These are phyloP conservation scores for Apocheima hispidaria DNA, from an alignment of 2,888 invertebrate species.

Conservation along the genomic window DNA sequence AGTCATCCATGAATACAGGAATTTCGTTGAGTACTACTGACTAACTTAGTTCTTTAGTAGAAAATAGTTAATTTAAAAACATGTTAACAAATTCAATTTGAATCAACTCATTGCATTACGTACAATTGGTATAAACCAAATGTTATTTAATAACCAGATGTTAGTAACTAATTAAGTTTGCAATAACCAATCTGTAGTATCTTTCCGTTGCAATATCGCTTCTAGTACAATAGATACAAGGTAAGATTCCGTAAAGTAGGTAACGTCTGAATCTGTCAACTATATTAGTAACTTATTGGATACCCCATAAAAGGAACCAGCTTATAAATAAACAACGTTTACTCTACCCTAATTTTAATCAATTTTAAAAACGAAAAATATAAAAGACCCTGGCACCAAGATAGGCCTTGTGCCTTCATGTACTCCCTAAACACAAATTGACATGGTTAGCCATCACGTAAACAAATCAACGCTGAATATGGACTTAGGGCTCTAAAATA, in stretches of 20 bases:
- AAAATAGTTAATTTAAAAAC: slow-evolving; percentile 1
- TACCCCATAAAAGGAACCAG: slow-evolving; percentile 16
- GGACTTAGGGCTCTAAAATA: slow-evolving; percentile 10
- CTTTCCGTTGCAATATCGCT: too few relatives aligned
- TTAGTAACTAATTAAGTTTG: slow-evolving; percentile 13
- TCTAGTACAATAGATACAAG: too few relatives aligned
- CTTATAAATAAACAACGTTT: slow-evolving; percentile 8
- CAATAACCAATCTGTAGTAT: too few relatives aligned
- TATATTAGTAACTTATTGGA: slow-evolving; percentile 13
- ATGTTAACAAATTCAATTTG: slow-evolving; percentile 7
- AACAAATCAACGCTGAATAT: slow-evolving; percentile 9
- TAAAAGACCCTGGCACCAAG: slow-evolving; percentile 5
- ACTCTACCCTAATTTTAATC: slow-evolving; percentile 14
- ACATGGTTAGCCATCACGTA: background rate
- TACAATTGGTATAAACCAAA: slow-evolving; percentile 3
- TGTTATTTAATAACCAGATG: slow-evolving; percentile 7
- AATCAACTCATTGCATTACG: background rate
- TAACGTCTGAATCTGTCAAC: too few relatives aligned
- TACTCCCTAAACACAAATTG: background rate
- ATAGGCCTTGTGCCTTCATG: slow-evolving; percentile 8
- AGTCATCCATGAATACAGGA: slow-evolving; percentile 60
- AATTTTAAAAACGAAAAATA: slow-evolving; percentile 9
- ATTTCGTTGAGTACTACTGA: slow-evolving; percentile 38
- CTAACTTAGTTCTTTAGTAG: slow-evolving; percentile 3
- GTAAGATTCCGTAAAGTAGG: too few relatives aligned